phyloP scores from a whole-genome alignment of 2,113 vertebrate genomes.

The Lagopus leucura region DNA sequence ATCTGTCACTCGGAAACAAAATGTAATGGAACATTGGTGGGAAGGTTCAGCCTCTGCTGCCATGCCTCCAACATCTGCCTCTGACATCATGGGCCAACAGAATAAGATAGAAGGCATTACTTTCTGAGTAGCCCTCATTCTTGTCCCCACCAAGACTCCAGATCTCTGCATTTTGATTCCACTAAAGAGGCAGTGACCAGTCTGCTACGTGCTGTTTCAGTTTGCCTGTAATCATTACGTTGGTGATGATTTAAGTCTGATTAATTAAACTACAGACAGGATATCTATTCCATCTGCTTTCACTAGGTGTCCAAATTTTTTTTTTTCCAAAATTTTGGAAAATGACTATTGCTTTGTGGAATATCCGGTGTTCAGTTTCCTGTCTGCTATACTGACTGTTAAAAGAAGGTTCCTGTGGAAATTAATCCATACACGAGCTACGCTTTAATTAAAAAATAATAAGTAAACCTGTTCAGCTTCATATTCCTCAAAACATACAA shows the following conservation, averaged over 20 bases:
- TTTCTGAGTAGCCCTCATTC: not conserved
- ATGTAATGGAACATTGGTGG: not conserved
- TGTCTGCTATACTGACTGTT: conserved; percentile 11
- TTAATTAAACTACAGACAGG: conserved; percentile 29
- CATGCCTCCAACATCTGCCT: not conserved
- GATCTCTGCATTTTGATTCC: not conserved
- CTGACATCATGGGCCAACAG: not conserved
- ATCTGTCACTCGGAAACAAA: not conserved
- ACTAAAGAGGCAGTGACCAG: not conserved
- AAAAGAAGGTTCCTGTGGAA: conserved; percentile 57
- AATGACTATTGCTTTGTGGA: conserved; percentile 6
- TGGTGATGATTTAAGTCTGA: not conserved
- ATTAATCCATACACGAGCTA: not conserved
- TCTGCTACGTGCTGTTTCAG: not conserved
- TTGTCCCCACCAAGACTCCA: not conserved
- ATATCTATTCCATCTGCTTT: not conserved
- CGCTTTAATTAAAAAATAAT: not conserved
- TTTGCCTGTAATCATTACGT: not conserved
- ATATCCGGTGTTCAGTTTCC: conserved; percentile 37
- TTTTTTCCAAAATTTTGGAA: conserved; percentile 42
- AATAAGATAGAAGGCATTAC: not conserved
- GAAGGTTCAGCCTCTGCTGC: not conserved
- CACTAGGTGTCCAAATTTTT: not conserved
- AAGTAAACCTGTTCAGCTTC: not conserved
- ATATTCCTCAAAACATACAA: not conserved